Evolutionary conservation across 37 sponge, comb jelly and placozoan genomes (phyloP), one percentile per base, ranked within the genome.

Genomic region (Halisarca cf. caerulea): DNA sequence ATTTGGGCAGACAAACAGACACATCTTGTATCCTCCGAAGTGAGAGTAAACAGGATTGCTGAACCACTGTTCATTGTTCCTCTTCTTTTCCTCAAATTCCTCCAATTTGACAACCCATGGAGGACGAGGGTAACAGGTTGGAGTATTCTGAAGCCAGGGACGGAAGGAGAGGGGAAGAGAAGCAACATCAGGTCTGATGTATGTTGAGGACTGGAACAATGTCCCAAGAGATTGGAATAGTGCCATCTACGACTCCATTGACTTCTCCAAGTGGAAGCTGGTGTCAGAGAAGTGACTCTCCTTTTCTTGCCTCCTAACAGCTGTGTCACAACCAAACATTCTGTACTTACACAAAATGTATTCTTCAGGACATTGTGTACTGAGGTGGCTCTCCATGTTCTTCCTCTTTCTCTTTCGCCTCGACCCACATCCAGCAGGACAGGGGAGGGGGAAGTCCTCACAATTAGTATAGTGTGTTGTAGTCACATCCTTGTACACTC

Each of bases 1-100:
- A 69, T 83, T 83, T 17, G 73, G 25, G 32, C 47, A 45, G 20
- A 83, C 73, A 25, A 30, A 43, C 30, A 83, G 57, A 53, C 84
- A 83, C 84, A 83, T 83, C 32, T 53, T 43, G 73, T 83, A 83
- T 37, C 84, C 84, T 44, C 84, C 84, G 42, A 32, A 69, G 43
- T 83, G 73, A 35, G 84, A 54, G 58, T 83, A 83, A 40, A 83
- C 43, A 27, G 84, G 73, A 51, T 43, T 27, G 32, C 84, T 83
- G 72, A n/a, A 69, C 57, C 72, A 83, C 3, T 4, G 23, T 69
- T 42, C 73, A 32, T 83, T 47, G 35, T 69, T 47, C 27, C 30
- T 69, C 40, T 83, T 41, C 24, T 74, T 40, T 25, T 74, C 45
- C 77, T 74, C 24, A 43, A 43, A 74, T 74, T 15, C 77, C 3